These are phyloP conservation scores for Ophion ellenae DNA, from an alignment of 2,888 invertebrate species.

Conservation along the genomic window DNA sequence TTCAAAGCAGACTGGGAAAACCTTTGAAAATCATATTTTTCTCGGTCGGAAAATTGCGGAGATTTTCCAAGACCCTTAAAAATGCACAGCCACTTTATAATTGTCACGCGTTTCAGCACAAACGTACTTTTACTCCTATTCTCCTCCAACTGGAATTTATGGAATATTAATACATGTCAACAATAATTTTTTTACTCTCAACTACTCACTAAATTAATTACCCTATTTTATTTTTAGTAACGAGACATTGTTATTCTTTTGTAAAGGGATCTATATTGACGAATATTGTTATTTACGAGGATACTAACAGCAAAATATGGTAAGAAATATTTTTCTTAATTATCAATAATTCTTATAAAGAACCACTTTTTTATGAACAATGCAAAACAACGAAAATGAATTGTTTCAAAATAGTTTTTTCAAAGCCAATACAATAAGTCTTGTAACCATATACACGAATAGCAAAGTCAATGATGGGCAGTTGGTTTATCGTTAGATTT, in stretches of 20 bases:
- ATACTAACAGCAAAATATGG: background rate
- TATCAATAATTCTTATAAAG: too few relatives aligned
- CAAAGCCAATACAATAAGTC: too few relatives aligned
- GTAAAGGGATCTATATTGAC: too few relatives aligned
- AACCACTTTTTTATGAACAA: background rate
- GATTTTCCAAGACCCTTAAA: too few relatives aligned
- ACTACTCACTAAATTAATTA: too few relatives aligned
- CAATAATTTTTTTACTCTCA: background rate
- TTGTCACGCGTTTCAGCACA: constrained; percentile 35
- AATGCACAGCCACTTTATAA: too few relatives aligned
- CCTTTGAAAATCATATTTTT: too few relatives aligned
- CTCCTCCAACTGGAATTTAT: constrained; percentile 56
- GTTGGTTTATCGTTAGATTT: background rate
- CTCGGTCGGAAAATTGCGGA: too few relatives aligned
- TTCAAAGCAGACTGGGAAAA: too few relatives aligned
- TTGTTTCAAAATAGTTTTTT: background rate
- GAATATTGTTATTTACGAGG: background rate
- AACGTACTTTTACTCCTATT: constrained; percentile 78
- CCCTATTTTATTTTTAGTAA: too few relatives aligned
- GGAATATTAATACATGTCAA: constrained; percentile 2
- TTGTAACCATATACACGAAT: background rate
- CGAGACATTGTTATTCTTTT: too few relatives aligned
- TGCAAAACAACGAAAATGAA: background rate
- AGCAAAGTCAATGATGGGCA: background rate
- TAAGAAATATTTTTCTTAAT: background rate